Evolutionary conservation across 2,113 vertebrate genomes (phyloP), one percentile per base, ranked within the genome.

Genomic region (Lophura nycthemera): DNA sequence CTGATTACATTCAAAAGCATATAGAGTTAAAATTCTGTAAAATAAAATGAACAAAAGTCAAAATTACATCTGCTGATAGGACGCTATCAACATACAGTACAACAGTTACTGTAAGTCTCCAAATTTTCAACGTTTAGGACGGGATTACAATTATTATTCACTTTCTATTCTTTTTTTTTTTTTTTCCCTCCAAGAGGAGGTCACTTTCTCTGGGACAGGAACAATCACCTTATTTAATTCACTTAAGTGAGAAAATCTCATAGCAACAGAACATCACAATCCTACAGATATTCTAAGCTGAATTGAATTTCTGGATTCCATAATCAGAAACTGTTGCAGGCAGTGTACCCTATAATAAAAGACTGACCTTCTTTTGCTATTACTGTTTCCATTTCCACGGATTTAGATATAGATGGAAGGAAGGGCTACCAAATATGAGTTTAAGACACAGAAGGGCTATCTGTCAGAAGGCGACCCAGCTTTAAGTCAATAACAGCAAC

Each of bases 391-490:
- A 0, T 48, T 90, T 83, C 83, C 83, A 54, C 40, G 43, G 57
- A 83, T 93, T 24, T 88, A 98, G 98, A 97, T 98, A 59, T 98
- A 98, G 87, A 92, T 94, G 27, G 98, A 99, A 97, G 98, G 98
- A 91, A 97, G 97, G 89, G 98, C 96, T 56, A 97, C 98, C 10
- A 98, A 98, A 96, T 43, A 93, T 72, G 97, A 98, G 65, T 98
- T 97, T 91, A 98, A 99, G 95, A 99, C 98, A 88, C 97, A 98
- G 88, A 98, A 99, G 98, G 29, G 98, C 98, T 0, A 83, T 98
- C 65, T 99, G 98, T 96, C 98, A 98, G 97, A 98, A 98, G 95
- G 98, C 98, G 74, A 98, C 98, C 83, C 98, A 98, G 93, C 97
- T 98, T 72, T 98, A 98, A 92, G 98, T 98, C 24, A 99, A 97